Conservation (phyloP, 2,888 invertebrate species). For the Hyppa rectilinea region DNA sequence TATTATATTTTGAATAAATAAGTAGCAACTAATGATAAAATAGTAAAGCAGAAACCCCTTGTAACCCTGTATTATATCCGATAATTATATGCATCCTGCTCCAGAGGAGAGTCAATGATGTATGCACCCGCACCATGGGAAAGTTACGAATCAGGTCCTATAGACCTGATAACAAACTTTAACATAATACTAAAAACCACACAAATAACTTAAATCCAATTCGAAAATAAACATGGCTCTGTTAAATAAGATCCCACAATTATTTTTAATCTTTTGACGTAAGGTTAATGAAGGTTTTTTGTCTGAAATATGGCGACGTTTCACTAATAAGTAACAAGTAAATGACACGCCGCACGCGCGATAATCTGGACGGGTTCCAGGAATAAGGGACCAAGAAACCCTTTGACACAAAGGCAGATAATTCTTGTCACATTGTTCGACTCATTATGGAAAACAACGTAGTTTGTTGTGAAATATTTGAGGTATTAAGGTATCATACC, state of each 20-base stretch:
- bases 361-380: slow-evolving; percentile 52
- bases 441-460: slow-evolving; percentile 49
- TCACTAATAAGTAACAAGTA: slow-evolving; percentile 62
- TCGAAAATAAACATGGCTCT: too few species aligned
- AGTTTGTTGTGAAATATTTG: slow-evolving; percentile 48
- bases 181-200: too few species aligned
- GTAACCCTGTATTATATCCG: too few species aligned
- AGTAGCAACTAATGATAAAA: too few species aligned
- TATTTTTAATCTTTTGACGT: slow-evolving; percentile 45
- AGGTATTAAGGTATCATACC: slow-evolving; percentile 44
- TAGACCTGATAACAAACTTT: too few species aligned
- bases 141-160: too few species aligned
- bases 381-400: slow-evolving; percentile 50
- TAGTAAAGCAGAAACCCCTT: too few species aligned
- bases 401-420: slow-evolving; percentile 48
- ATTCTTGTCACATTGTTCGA: slow-evolving; percentile 55
- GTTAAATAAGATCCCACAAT: slow-evolving; percentile 37
- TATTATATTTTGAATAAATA: too few species aligned
- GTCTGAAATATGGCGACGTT: slow-evolving; percentile 57
- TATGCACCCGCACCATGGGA: too few species aligned
- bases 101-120: too few species aligned
- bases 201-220: too few species aligned
- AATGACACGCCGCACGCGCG: slow-evolving; percentile 63
- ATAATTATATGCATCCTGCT: too few species aligned
- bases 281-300: slow-evolving; percentile 52